Base-by-base conservation (phyloP, 2,113 vertebrate genomes). In the Macheiramphus alcinus region DNA sequence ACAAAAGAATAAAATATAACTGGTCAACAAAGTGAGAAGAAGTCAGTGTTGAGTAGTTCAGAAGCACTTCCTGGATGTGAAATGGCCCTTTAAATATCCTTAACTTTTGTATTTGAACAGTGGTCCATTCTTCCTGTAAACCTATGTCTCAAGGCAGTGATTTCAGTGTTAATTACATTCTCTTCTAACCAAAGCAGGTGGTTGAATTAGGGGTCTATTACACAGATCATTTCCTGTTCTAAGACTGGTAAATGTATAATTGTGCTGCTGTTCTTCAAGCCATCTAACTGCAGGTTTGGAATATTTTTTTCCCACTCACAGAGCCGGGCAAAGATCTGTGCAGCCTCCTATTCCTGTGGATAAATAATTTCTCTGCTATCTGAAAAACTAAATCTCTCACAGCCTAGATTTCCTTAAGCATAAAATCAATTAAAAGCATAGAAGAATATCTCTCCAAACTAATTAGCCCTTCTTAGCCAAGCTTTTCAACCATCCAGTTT, bases 171-270 rank as follows among this genome's bases (percentile, higher is more conserved):
- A 93, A 96, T 91, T 82, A 43, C 55, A 70, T 68, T 93, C 47
- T 73, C 34, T 94, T 32, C 29, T 90, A 62, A 93, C 94, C 95
- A 95, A 75, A 95, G 59, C 47, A 80, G 91, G 91, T 91, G 78
- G 66, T 42, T 93, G 84, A 82, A 94, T 93, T 86, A 80, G 11
- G 11, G n/a, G 14, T 89, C 50, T 93, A 76, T 96, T 88, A 91
- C 50, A 95, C 84, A 95, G 86, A 90, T 70, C 11, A 93, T 95
- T 97, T 93, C 96, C 80, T 86, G 53, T 86, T 88, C 88, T 90
- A 87, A 75, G 81, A 88, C 40, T 66, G 70, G 48, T 82, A 81
- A 72, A 80, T n/a, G 7, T 38, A 6, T 80, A 90, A 93, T 62
- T 47, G 23, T 85, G 13, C 61, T 87, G 26, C 11, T 76, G 58